Conservation (phyloP, 2,113 vertebrate genomes). For the Mormoops blainvillei region DNA sequence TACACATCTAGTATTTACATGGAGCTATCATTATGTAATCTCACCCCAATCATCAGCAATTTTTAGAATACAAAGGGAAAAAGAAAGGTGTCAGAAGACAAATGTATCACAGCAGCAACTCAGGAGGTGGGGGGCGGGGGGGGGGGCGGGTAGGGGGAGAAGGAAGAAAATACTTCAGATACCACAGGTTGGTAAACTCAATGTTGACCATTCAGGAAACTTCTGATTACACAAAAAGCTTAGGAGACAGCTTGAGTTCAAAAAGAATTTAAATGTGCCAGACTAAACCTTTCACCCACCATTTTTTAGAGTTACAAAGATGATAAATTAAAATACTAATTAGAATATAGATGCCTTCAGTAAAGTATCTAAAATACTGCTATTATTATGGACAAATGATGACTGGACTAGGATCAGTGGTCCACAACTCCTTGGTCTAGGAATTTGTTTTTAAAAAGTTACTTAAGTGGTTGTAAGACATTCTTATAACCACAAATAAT, state of each 20-base stretch:
- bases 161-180: neutral
- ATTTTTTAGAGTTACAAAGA: neutral
- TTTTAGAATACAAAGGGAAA: neutral
- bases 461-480: neutral
- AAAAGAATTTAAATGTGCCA: neutral
- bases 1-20: neutral
- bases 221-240: neutral
- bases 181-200: neutral
- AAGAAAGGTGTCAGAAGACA: neutral
- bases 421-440: neutral
- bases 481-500: neutral
- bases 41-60: neutral
- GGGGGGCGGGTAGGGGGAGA: too few relatives aligned
- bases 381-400: constrained; percentile 1
- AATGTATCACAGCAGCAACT: neutral
- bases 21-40: neutral
- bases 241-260: neutral
- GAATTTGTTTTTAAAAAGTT: constrained; percentile 7
- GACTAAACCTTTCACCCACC: neutral
- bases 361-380: neutral
- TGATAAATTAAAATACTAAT: neutral
- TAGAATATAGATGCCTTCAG: neutral
- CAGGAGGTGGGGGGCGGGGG: neutral
- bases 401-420: neutral
- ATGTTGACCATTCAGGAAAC: neutral